These are phyloP conservation scores for Mallotus villosus DNA, from an alignment of 2,797 vertebrate genomes.

Conservation along the genomic window DNA sequence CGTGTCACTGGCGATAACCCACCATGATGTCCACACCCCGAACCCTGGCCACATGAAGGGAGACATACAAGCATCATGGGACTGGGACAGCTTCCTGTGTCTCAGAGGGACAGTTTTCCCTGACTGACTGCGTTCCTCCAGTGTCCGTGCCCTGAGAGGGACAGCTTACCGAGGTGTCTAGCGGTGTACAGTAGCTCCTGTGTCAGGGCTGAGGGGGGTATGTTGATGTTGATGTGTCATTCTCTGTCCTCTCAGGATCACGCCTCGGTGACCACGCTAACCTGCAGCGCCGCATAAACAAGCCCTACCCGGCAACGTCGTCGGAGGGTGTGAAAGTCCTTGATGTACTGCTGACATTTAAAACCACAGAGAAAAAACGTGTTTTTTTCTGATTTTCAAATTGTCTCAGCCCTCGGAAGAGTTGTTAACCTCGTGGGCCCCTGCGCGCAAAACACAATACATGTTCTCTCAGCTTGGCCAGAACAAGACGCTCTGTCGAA, in stretches of 20 bases:
- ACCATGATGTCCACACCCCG: too few relatives aligned
- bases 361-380: neutral
- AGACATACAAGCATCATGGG: too few relatives aligned
- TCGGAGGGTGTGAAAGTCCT: neutral
- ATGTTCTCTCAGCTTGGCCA: neutral
- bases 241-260: neutral
- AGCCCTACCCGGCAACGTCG: neutral
- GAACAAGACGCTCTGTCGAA: neutral
- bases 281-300: neutral
- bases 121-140: too few relatives aligned
- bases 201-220: too few relatives aligned
- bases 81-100: too few relatives aligned
- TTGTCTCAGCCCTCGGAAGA: neutral
- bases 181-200: too few relatives aligned
- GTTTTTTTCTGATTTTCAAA: neutral
- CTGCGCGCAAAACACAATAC: neutral
- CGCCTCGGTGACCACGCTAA: neutral
- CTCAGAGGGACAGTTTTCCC: too few relatives aligned
- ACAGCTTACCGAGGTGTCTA: too few relatives aligned
- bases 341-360: neutral
- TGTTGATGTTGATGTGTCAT: constrained; percentile 1
- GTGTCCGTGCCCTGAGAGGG: too few relatives aligned
- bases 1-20: too few relatives aligned
- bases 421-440: neutral
- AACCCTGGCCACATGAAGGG: too few relatives aligned